phyloP scores from a whole-genome alignment of 2,888 invertebrate genomes.

The Papilio protenor region DNA sequence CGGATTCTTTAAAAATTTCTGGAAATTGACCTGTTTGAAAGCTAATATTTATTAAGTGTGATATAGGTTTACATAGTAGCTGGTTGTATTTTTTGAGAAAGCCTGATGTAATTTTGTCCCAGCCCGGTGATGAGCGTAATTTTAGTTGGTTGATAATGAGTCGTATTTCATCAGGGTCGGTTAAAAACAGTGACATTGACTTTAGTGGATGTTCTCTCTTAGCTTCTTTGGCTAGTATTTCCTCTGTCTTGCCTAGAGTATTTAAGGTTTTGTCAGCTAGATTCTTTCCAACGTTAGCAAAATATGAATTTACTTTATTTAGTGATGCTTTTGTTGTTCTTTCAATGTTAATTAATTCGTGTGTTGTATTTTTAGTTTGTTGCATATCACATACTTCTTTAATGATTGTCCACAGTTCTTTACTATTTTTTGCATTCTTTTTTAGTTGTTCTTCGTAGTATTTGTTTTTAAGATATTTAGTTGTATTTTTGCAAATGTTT shows the following conservation, averaged over 20 bases:
- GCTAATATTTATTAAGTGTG: not conserved
- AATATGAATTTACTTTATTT: not conserved
- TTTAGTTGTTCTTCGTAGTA: conserved; percentile 1
- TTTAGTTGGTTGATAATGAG: not conserved
- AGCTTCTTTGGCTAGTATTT: not conserved
- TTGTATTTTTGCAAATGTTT: not conserved
- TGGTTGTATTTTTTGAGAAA: not conserved
- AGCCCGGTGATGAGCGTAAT: not conserved
- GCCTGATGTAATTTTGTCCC: not conserved
- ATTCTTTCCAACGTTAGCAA: not conserved
- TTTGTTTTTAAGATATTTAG: not conserved
- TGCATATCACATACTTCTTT: not conserved
- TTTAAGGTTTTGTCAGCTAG: not conserved
- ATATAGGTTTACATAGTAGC: not conserved
- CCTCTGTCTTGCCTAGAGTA: not conserved
- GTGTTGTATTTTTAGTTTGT: not conserved
- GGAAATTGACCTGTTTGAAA: not conserved
- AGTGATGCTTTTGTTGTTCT: not conserved
- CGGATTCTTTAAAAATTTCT: not conserved
- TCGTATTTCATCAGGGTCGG: not conserved
- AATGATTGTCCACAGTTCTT: not conserved
- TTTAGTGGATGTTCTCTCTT: not conserved
- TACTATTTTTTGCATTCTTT: not conserved
- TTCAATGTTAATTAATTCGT: not conserved
- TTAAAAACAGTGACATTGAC: not conserved